Evolutionary conservation across 2,888 invertebrate genomes (phyloP).

Genomic region (Eupithecia centaureata): DNA sequence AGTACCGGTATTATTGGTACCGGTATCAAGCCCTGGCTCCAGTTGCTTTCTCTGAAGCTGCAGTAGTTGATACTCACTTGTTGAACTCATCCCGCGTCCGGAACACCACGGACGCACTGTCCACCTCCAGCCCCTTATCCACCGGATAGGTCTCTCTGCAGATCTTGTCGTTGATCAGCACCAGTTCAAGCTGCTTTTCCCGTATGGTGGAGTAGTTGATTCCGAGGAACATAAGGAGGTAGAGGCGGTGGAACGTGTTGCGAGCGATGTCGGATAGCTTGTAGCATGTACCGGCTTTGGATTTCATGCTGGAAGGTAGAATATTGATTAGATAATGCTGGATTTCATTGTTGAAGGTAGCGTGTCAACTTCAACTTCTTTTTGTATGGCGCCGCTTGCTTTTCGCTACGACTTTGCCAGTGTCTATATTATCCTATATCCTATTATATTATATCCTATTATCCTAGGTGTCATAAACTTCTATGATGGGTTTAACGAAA

Average conservation of each 20-base stretch:
- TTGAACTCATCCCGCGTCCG: constrained; percentile 65
- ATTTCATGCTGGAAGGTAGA: constrained; percentile 61
- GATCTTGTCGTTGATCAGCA: constrained; percentile 65
- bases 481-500: no score
- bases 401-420: no score
- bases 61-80: constrained; percentile 52
- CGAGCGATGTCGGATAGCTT: constrained; percentile 64
- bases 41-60: no score
- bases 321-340: background rate
- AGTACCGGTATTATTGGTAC: no score
- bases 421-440: no score
- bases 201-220: constrained; percentile 66
- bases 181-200: constrained; percentile 69
- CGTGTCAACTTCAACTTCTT: no score
- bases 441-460: no score
- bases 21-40: no score
- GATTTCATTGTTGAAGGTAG: no score
- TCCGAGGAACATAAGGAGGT: constrained; percentile 76
- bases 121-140: constrained; percentile 58
- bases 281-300: constrained; percentile 65
- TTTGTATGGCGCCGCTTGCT: no score
- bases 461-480: no score
- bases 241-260: constrained; percentile 63
- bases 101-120: constrained; percentile 73
- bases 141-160: constrained; percentile 69